These are phyloP conservation scores for Axea sp. DNA, from an alignment of 2,888 invertebrate species.

Conservation along the genomic window DNA sequence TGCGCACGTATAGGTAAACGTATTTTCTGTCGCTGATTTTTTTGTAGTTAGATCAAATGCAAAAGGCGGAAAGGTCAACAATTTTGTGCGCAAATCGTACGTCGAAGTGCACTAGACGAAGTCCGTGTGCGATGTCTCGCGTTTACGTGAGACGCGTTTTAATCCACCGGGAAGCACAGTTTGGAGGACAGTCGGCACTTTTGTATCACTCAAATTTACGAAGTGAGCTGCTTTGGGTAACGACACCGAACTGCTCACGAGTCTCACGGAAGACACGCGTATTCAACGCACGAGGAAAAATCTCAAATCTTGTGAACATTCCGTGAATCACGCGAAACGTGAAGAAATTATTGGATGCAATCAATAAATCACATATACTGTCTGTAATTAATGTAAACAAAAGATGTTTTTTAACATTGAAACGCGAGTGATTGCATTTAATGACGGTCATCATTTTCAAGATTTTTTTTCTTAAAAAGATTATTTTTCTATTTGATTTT, in stretches of 20 bases:
- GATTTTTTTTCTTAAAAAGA: no score
- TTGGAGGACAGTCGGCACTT: conserved; percentile 20
- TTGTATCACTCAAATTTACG: conserved; percentile 26
- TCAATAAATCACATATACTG: conserved; percentile 25
- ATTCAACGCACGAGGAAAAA: conserved; percentile 22
- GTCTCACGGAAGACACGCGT: conserved; percentile 12
- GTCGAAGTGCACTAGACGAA: conserved; percentile 23
- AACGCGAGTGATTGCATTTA: conserved; percentile 13
- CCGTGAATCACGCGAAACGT: conserved; percentile 29
- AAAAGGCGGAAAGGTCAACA: conserved; percentile 51
- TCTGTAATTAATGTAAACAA: conserved; percentile 40
- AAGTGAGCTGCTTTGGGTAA: conserved; percentile 35
- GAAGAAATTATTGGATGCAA: conserved; percentile 29
- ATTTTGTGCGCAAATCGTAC: conserved; percentile 50
- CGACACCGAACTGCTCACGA: background rate
- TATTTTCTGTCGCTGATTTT: conserved; percentile 24
- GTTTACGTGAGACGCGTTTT: conserved; percentile 19
- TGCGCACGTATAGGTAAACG: conserved; percentile 32
- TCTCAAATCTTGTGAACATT: conserved; percentile 1
- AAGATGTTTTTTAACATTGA: conserved; percentile 33
- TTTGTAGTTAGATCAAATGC: conserved; percentile 50
- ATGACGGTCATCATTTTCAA: conserved; percentile 5
- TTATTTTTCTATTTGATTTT: no score
- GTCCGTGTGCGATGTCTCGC: conserved; percentile 36
- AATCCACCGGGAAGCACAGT: conserved; percentile 26